These are phyloP conservation scores for Speoplatyrhinus poulsoni DNA, from an alignment of 2,113 vertebrate species.

Conservation along the genomic window DNA sequence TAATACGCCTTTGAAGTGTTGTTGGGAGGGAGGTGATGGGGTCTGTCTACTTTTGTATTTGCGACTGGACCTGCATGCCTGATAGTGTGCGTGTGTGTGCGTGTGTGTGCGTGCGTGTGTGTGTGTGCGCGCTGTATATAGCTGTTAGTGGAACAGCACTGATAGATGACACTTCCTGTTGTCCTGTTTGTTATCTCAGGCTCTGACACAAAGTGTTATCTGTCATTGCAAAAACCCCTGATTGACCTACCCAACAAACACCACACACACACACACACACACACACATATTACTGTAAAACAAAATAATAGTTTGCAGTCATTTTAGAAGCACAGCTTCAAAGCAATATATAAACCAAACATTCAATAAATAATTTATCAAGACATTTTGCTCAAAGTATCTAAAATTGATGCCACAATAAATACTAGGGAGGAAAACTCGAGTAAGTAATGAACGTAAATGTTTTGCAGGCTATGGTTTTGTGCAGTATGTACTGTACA, in stretches of 20 bases:
- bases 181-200: slow-evolving; percentile 49
- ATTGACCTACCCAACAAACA: slow-evolving; percentile 12
- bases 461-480: no score
- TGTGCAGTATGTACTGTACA: no score
- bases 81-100: slow-evolving; percentile 7
- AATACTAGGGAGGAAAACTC: no score
- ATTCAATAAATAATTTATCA: no score
- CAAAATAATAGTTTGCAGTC: no score
- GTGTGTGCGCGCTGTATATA: neutral
- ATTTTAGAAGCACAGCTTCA: no score
- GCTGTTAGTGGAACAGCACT: slow-evolving; percentile 27
- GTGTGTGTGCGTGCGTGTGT: slow-evolving; percentile 1
- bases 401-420: no score
- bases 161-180: slow-evolving; percentile 57
- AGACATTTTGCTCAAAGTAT: no score
- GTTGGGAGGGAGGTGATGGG: slow-evolving; percentile 10
- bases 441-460: no score
- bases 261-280: neutral
- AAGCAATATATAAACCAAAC: no score
- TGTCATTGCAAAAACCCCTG: slow-evolving; percentile 39
- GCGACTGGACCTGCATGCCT: neutral
- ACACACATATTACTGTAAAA: neutral
- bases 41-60: slow-evolving; percentile 11
- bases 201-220: slow-evolving; percentile 52
- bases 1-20: neutral